A percentile compares a stretch with the other conserved stretches of the same genome.
Evolutionary conservation across 2,797 vertebrate species (phyloP).

Genomic region (Halcyon smyrnensis): DNA sequence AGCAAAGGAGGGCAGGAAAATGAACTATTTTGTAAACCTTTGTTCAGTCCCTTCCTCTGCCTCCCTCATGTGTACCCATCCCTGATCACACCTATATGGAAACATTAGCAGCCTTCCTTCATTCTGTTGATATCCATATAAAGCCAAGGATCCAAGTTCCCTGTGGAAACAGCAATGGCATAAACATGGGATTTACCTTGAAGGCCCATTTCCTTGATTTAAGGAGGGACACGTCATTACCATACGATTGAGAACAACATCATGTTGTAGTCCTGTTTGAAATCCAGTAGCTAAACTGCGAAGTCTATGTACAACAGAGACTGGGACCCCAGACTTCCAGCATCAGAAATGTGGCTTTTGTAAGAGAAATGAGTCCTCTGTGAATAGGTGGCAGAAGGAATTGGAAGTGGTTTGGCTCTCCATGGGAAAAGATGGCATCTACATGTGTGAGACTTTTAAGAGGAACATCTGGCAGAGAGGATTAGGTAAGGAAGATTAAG

Average conservation of each 20-base stretch:
- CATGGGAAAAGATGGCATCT: background rate
- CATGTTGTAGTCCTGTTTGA: background rate
- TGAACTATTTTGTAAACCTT: slow-evolving; percentile 44
- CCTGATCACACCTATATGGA: background rate
- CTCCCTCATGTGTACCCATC: background rate
- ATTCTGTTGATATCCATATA: background rate
- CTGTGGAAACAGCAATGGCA: background rate
- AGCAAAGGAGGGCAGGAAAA: slow-evolving; percentile 22
- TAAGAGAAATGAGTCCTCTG: background rate
- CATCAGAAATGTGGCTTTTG: background rate
- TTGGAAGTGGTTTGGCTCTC: background rate
- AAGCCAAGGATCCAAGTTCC: background rate
- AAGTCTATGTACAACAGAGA: background rate
- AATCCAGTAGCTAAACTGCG: background rate
- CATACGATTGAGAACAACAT: background rate
- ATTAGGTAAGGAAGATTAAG: slow-evolving; percentile 11
- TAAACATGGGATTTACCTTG: background rate
- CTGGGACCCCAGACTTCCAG: background rate
- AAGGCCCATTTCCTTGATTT: background rate
- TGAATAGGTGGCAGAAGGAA: background rate
- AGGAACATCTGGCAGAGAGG: background rate
- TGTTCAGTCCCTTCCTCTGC: background rate
- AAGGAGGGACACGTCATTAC: background rate
- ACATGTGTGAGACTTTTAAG: background rate
- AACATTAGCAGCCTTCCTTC: slow-evolving; percentile 13